Evolutionary conservation across 2,113 vertebrate species (phyloP), one percentile per base, ranked within the genome.

Genomic region (Solea solea): DNA sequence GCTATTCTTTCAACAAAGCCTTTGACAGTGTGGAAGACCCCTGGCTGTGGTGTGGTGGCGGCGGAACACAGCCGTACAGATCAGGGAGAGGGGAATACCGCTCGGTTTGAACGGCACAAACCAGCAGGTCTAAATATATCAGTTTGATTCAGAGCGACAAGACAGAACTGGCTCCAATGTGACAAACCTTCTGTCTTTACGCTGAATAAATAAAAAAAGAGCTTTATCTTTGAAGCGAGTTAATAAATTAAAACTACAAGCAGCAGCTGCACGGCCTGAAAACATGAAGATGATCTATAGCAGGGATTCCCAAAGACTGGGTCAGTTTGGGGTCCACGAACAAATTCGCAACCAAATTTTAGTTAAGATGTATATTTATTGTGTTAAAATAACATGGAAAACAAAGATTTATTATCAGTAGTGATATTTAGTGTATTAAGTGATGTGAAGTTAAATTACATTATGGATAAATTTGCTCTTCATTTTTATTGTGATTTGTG

Each of bases 21-120:
- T 79, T 79, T 82, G 86, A 84, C 78, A 90, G 86, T 78, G 76
- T 86, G 82, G 85, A 90, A 81, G 79, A 89, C 69, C 83, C 83
- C 74, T 87, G 70, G 69, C 64, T 78, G 75, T 66, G 78, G 44
- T 60, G 78, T 11, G 44, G 68, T 13, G 51, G 74, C 13, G 55
- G 64, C 5, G 34, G 34, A 78, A 87, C 76, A 77, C 76, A 86
- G 82, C n/a, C 61, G 10, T 56, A 63, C 74, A 80, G 81, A 88
- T 60, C 63, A 34, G 3, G 34, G 76, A 65, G 74, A 80, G 83
- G 83, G 89, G 85, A 90, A 86, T 86, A 76, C 86, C 72, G 12
- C 53, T 65, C n/a, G 8, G 76, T 82, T 74, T 58, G 55, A 51
- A 57, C 69, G 59, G 76, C 63, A 56, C 58, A 62, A 42, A 78